Evolutionary conservation across 2,797 vertebrate species (phyloP).

Genomic region (Salarias fasciatus): DNA sequence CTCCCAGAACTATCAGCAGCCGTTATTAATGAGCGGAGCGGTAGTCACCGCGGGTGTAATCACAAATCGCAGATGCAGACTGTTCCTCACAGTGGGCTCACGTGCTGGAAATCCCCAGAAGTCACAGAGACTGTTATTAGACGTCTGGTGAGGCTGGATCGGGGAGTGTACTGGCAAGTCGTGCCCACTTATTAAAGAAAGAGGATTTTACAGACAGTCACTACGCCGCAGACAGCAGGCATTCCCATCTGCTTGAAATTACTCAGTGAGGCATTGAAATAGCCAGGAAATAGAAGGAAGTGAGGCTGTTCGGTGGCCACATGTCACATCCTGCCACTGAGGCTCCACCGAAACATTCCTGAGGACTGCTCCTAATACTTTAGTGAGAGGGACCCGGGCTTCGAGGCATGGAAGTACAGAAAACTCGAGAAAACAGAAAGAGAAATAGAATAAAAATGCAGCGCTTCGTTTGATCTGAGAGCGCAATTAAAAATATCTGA

Average conservation of each 20-base stretch:
- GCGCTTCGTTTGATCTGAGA: too few relatives aligned
- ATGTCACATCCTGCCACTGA: slow-evolving; percentile 59
- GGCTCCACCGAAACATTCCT: slow-evolving; percentile 35
- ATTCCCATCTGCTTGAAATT: slow-evolving; percentile 62
- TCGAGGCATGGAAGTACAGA: too few relatives aligned
- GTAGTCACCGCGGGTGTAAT: slow-evolving; percentile 35
- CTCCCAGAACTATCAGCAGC: slow-evolving; percentile 14
- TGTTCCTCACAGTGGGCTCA: slow-evolving; percentile 43
- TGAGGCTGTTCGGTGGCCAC: slow-evolving; percentile 50
- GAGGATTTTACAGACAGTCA: slow-evolving; percentile 58
- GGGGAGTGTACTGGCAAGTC: slow-evolving; percentile 61
- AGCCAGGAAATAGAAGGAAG: slow-evolving; percentile 52
- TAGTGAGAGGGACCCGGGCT: neutral
- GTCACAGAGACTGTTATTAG: slow-evolving; percentile 69
- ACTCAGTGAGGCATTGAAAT: slow-evolving; percentile 53
- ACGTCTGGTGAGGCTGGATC: slow-evolving; percentile 65
- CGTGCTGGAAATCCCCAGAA: slow-evolving; percentile 61
- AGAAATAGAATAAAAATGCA: too few relatives aligned
- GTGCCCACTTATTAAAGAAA: slow-evolving; percentile 69
- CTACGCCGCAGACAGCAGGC: slow-evolving; percentile 55
- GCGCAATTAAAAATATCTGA: too few relatives aligned
- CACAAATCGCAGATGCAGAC: slow-evolving; percentile 57
- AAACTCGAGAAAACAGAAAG: too few relatives aligned
- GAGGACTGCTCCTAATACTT: slow-evolving; percentile 13
- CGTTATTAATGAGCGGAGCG: slow-evolving; percentile 38